Conservation (phyloP, 2,113 vertebrate species). For the Scatophagus argus region DNA sequence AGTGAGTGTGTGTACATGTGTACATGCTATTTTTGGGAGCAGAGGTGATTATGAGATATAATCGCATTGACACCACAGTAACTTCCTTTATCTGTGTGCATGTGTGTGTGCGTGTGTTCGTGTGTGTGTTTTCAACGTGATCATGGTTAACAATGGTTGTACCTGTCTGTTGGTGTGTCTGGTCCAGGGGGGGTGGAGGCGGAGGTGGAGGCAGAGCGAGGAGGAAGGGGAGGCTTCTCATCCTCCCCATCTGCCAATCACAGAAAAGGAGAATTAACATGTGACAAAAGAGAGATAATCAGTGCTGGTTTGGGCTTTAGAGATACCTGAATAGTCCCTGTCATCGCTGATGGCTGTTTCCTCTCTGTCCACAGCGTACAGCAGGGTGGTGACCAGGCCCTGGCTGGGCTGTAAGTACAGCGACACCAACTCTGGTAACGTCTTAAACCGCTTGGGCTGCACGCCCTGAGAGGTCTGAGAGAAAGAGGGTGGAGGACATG, state of each 20-base stretch:
- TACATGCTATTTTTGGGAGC: neutral
- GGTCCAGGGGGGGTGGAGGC: conserved; percentile 83
- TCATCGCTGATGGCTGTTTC: conserved; percentile 87
- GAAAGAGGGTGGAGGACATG: conserved; percentile 4
- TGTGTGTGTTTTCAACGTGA: neutral
- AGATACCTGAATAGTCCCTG: conserved; percentile 91
- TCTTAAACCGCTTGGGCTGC: conserved; percentile 94
- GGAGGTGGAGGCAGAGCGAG: conserved; percentile 90
- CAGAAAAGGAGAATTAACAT: conserved; percentile 22
- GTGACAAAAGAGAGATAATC: neutral
- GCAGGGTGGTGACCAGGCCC: conserved; percentile 94
- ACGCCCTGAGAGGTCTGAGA: conserved; percentile 95
- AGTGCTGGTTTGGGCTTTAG: neutral
- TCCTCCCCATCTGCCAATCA: conserved; percentile 91
- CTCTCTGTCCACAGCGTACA: conserved; percentile 92
- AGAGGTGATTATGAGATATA: neutral
- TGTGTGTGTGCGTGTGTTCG: neutral
- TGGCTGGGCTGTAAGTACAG: conserved; percentile 95
- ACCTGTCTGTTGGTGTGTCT: conserved; percentile 89
- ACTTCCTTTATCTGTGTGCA: conserved; percentile 17
- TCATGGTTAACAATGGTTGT: conserved; percentile 28
- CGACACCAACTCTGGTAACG: conserved; percentile 90
- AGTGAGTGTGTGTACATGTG: neutral
- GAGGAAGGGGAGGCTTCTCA: conserved; percentile 93
- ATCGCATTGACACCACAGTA: neutral